Evolutionary conservation across 2,797 vertebrate genomes (phyloP).

Genomic region (Rhinatrema bivittatum): DNA sequence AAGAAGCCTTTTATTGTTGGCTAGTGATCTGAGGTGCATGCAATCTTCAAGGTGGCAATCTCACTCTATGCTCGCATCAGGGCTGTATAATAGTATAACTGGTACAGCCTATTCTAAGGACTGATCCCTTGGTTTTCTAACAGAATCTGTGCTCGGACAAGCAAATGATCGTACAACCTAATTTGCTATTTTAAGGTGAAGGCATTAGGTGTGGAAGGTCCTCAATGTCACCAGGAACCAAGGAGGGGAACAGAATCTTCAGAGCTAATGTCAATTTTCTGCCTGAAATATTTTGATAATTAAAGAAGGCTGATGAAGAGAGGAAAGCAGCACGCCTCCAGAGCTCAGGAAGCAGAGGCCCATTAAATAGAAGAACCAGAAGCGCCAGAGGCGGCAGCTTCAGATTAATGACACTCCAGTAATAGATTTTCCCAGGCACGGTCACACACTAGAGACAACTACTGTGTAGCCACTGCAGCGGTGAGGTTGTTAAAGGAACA

Average conservation of each 20-base stretch:
- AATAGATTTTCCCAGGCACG: constrained; percentile 75
- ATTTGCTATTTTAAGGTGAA: constrained; percentile 29
- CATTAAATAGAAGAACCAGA: constrained; percentile 70
- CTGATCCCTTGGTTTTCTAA: neutral
- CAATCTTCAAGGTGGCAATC: too few relatives aligned
- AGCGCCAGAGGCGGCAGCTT: constrained; percentile 60
- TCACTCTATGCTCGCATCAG: too few relatives aligned
- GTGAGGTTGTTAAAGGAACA: constrained; percentile 55
- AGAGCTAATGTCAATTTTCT: constrained; percentile 76
- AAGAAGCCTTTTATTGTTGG: too few relatives aligned
- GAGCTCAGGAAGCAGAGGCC: constrained; percentile 68
- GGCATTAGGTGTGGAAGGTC: constrained; percentile 17
- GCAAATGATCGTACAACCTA: neutral
- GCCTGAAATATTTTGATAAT: constrained; percentile 86
- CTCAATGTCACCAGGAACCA: constrained; percentile 44
- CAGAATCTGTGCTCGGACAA: neutral
- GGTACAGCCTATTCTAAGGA: too few relatives aligned
- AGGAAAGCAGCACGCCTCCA: constrained; percentile 59
- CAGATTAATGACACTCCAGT: constrained; percentile 71
- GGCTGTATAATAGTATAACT: too few relatives aligned
- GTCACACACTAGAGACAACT: constrained; percentile 51
- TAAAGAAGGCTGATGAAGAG: constrained; percentile 79
- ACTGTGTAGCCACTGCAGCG: constrained; percentile 31
- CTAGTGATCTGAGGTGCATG: too few relatives aligned
- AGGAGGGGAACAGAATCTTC: constrained; percentile 43